Conservation (phyloP, 2,888 invertebrate genomes). For the Ethmia dodecea region DNA sequence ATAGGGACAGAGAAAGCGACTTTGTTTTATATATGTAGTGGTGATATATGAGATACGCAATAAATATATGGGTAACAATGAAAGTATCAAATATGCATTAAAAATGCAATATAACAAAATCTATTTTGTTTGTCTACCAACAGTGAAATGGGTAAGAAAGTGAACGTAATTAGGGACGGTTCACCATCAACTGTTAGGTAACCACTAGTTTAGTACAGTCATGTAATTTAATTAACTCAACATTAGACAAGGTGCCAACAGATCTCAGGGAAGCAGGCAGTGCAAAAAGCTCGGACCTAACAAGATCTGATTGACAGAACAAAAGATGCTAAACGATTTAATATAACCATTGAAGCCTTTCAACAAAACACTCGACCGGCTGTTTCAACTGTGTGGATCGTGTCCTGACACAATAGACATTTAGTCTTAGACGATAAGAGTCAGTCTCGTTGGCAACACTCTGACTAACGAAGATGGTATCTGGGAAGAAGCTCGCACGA, state of each 20-base stretch:
- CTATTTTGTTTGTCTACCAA: too few species aligned
- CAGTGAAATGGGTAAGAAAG: constrained; percentile 30
- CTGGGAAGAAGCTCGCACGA: constrained; percentile 39
- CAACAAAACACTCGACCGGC: constrained; percentile 15
- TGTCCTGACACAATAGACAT: too few species aligned
- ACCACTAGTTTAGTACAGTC: constrained; percentile 22
- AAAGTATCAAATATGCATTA: too few species aligned
- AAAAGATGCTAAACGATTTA: constrained; percentile 25
- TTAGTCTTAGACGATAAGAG: constrained; percentile 26
- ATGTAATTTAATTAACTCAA: constrained; percentile 22
- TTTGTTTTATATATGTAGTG: too few species aligned
- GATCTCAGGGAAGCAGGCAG: constrained; percentile 44
- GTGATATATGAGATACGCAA: too few species aligned
- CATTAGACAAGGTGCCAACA: not conserved
- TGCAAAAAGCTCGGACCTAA: constrained; percentile 20
- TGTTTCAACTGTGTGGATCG: too few species aligned
- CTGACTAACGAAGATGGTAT: constrained; percentile 27
- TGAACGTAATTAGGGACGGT: constrained; percentile 38
- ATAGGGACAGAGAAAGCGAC: too few species aligned
- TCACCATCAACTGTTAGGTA: constrained; percentile 27
- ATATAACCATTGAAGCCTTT: constrained; percentile 2
- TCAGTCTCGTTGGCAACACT: constrained; percentile 22
- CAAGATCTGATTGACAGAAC: constrained; percentile 32
- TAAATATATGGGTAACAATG: too few species aligned
- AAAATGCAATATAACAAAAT: too few species aligned